Conservation (phyloP, 2,113 vertebrate genomes). For the Artemisiospiza belli region DNA sequence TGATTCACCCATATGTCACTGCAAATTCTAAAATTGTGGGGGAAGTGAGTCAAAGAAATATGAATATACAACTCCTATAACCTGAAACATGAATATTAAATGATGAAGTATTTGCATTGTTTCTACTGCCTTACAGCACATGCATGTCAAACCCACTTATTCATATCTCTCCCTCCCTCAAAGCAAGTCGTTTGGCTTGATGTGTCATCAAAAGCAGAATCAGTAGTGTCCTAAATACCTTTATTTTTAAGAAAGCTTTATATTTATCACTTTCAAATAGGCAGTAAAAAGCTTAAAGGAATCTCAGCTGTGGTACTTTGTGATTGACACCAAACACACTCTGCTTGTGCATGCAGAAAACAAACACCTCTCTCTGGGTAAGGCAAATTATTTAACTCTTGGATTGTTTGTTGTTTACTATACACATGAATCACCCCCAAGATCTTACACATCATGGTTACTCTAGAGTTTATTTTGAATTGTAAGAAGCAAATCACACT, state of each 20-base stretch:
- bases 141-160: constrained; percentile 14
- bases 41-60: constrained; percentile 54
- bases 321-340: background rate
- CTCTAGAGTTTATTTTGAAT: background rate
- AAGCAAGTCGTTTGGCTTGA: constrained; percentile 4
- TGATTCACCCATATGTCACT: constrained; percentile 46
- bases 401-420: background rate
- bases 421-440: background rate
- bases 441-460: background rate
- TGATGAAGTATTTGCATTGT: constrained; percentile 39
- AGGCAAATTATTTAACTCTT: background rate
- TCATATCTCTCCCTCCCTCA: background rate
- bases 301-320: background rate
- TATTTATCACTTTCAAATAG: background rate
- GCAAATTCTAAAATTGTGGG: constrained; percentile 41
- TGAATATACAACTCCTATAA: constrained; percentile 12
- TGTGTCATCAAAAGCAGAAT: constrained; percentile 19
- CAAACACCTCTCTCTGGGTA: background rate
- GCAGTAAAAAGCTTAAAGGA: background rate
- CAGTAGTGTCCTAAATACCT: background rate
- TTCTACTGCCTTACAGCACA: constrained; percentile 14
- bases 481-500: background rate
- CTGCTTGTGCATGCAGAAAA: background rate
- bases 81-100: constrained; percentile 50
- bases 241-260: background rate